A percentile compares a stretch with the other conserved stretches of the same genome.
Conservation (phyloP, 2,888 invertebrate genomes). For the Carabus problematicus region DNA sequence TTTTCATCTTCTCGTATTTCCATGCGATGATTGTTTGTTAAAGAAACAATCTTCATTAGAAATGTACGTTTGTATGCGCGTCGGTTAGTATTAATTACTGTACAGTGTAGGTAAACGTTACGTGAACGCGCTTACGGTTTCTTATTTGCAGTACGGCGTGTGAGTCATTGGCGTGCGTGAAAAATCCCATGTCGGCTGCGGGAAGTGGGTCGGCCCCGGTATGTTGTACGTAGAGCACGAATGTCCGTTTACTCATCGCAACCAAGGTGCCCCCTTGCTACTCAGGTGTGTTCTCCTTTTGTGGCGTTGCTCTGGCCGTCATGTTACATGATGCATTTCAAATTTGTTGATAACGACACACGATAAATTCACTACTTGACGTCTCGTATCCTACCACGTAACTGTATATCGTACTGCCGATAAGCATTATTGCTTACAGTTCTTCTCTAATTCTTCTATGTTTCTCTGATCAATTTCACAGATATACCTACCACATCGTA, state of each 20-base stretch:
- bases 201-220: constrained; percentile 23
- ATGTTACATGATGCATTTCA: constrained; percentile 6
- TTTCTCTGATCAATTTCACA: neutral
- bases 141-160: neutral
- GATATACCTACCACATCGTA: too few relatives aligned
- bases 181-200: constrained; percentile 17
- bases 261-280: too few relatives aligned
- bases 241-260: too few relatives aligned
- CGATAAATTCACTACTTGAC: constrained; percentile 12
- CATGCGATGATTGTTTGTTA: too few relatives aligned
- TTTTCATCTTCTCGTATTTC: too few relatives aligned
- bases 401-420: neutral
- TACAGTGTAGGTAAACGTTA: too few relatives aligned
- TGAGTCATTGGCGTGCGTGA: constrained; percentile 31
- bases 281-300: neutral
- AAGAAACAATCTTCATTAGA: too few relatives aligned
- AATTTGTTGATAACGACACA: constrained; percentile 12
- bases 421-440: constrained; percentile 3
- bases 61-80: too few relatives aligned
- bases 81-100: too few relatives aligned
- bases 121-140: too few relatives aligned
- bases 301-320: neutral
- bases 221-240: too few relatives aligned
- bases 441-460: neutral
- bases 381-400: too few relatives aligned